Percentiles rank a stretch among this genome's conserved stretches.
phyloP scores from a whole-genome alignment of 2,113 vertebrate genomes.

The Caretta caretta region DNA sequence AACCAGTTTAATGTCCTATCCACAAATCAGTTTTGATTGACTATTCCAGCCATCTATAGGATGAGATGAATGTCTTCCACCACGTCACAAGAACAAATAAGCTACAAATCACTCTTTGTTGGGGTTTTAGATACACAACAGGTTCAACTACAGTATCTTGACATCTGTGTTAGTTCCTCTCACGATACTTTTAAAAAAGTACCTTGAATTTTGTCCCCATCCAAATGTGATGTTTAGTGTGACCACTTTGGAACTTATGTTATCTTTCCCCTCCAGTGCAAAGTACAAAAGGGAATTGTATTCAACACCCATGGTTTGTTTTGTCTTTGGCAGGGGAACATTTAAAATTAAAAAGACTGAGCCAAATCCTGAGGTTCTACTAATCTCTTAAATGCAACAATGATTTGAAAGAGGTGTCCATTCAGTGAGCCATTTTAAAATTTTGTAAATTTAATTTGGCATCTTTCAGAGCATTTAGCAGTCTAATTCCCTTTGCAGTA shows the following conservation, averaged over 20 bases:
- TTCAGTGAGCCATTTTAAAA: not conserved
- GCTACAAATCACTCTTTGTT: slow-evolving; percentile 46
- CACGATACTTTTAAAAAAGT: slow-evolving; percentile 52
- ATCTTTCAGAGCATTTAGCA: not conserved
- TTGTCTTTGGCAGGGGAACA: not conserved
- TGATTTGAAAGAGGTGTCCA: not conserved
- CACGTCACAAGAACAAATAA: slow-evolving; percentile 57
- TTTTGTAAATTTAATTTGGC: not conserved
- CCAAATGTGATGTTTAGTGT: slow-evolving; percentile 57
- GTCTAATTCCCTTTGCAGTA: not conserved
- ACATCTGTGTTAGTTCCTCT: slow-evolving; percentile 61
- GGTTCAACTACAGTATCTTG: slow-evolving; percentile 37
- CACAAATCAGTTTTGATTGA: slow-evolving; percentile 52
- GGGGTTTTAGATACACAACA: slow-evolving; percentile 28
- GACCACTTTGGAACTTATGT: slow-evolving; percentile 49
- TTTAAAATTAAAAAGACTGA: slow-evolving; percentile 41
- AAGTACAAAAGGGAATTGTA: slow-evolving; percentile 5
- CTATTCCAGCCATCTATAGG: slow-evolving; percentile 11
- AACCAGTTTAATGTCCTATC: slow-evolving; percentile 20
- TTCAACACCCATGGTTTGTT: slow-evolving; percentile 1
- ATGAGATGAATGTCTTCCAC: slow-evolving; percentile 57
- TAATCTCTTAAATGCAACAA: not conserved
- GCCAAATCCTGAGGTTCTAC: not conserved
- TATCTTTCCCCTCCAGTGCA: slow-evolving; percentile 4
- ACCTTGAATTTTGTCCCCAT: not conserved